Conservation (phyloP, 2,113 vertebrate genomes). For the Pygoscelis antarcticus region DNA sequence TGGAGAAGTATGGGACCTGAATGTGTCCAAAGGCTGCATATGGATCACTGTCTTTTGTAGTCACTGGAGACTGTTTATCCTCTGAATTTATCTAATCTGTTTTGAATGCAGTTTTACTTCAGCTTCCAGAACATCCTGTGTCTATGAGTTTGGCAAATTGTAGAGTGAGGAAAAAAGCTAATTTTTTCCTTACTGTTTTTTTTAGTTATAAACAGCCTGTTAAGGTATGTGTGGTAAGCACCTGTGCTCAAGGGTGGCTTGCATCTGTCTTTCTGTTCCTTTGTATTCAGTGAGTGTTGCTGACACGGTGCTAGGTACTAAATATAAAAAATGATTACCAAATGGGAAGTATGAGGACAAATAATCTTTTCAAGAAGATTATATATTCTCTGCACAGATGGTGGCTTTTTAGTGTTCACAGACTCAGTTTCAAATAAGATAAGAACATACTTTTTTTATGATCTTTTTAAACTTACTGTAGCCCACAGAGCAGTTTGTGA, state of each 20-base stretch:
- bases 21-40: neutral
- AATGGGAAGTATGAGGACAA: neutral
- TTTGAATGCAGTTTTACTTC: neutral
- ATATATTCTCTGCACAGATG: neutral
- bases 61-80: neutral
- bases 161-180: neutral
- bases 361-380: slow-evolving; percentile 12
- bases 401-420: neutral
- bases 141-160: neutral
- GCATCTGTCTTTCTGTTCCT: slow-evolving; percentile 11
- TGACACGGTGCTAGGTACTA: neutral
- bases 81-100: neutral
- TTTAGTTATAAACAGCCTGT: neutral
- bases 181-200: neutral
- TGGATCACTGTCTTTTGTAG: neutral
- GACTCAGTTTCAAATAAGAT: neutral
- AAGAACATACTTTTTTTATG: neutral
- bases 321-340: slow-evolving; percentile 12
- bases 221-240: slow-evolving; percentile 7
- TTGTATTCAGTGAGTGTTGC: neutral
- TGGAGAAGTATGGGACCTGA: neutral
- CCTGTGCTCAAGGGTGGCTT: neutral
- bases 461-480: neutral
- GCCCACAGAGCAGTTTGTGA: neutral
- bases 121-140: neutral